Base-by-base conservation (phyloP, 2,797 vertebrate genomes). In the Oreonectes daqikongensis region DNA sequence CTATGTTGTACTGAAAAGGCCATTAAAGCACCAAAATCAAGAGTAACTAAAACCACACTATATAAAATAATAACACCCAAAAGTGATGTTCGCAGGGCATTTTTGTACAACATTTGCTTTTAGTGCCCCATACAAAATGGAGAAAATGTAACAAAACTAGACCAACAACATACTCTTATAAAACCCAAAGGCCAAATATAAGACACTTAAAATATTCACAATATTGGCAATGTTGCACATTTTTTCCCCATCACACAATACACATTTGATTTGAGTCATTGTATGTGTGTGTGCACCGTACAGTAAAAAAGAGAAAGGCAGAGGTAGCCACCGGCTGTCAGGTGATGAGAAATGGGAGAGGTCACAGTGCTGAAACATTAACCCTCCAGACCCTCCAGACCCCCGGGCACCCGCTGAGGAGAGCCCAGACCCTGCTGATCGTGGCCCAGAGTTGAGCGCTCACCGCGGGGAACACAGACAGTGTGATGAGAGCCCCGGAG, bases 291-390 rank as follows among this genome's bases (percentile, higher is more conserved):
- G 12, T 2, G 24, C 72, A 11, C 30, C 61, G 22, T 69, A 26
- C 40, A 30, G 76, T 52, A 70, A 38, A 28, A 0, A 71, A 15
- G 28, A 24, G 55, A 57, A 28, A 59, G 55, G 59, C 32, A 64
- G 72, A 2, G 5, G 11, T 78, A 79, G 69, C 50, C 46, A 81
- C 68, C 68, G 72, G 67, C 82, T 57, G 79, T 71, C 77, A 79
- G 76, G 52, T 63, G 38, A 64, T 70, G 72, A 77, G 73, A 76
- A 81, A 81, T 68, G 66, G 79, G 73, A 81, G 69, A 50, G 76
- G 65, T 70, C 76, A 79, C 60, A 38, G 53, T 65, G 63, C 77
- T 80, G 67, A 72, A 82, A 81, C 80, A 82, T 75, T 75, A 79
- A 75, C 82, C 71, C 44, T 52, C 15, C 15, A 71, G 77, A 75